Evolutionary conservation across 2,888 invertebrate species (phyloP), one percentile per base, ranked within the genome.

Genomic region (Synanthedon formicaeformis): DNA sequence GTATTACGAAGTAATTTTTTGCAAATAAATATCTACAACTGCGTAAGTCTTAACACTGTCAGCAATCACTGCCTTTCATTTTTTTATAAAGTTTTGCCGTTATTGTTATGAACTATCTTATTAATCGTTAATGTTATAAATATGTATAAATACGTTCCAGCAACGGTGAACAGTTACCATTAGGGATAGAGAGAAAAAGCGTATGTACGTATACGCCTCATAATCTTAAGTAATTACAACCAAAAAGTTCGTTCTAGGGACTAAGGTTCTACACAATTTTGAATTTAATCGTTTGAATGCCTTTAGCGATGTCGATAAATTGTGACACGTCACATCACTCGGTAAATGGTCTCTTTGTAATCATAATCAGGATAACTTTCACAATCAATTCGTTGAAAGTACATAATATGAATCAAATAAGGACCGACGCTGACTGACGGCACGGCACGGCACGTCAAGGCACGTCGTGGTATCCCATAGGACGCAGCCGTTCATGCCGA

Each of bases 111-210:
- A 74, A 72, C 69, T 68, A 62, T 77, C 66, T 69, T 81, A 75
- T 78, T 81, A 78, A 74, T 76, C 71, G 69, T 77, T 82, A 82
- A 78, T 78, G 69, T 77, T 79, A 77, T 65, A 56, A 74, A 73
- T 73, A 73, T 79, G 73, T 53, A 50, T 81, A 80, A 77, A 77
- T 78, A 81, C 80, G 86, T 85, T 83, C 79, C 81, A 81, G 66
- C 87, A 86, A 86, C 87, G 87, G 87, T 87, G 86, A 86, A 83
- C 80, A 78, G 87, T 87, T 87, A 87, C 86, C 86, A 85, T 59
- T 86, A 85, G 81, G 54, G 63, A 58, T 81, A 81, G 73, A 56
- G 70, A 55, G 64, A 34, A 34, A 34, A 34, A 80, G 79, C 79
- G 66, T 10, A 69, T 58, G 64, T 73, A 70, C 65, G 81, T 58